Base-by-base conservation (phyloP, 92 coral and sea anemone species). In the Porites evermanni region DNA sequence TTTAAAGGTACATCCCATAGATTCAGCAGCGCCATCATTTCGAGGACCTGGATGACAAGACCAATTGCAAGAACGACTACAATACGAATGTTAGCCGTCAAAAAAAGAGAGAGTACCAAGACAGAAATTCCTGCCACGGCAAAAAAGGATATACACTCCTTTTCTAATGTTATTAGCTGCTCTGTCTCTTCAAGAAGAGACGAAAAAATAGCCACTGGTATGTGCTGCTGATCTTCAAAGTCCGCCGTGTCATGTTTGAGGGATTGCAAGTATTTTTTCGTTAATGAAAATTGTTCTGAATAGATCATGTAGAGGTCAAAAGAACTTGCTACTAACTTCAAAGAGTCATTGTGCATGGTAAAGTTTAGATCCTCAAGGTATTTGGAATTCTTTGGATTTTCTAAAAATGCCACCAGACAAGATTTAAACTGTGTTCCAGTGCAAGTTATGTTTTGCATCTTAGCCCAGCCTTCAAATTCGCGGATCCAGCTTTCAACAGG, bases 41-140 rank as follows among this genome's bases (percentile, higher is more conserved):
- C 91, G 67, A 90, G 85, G 77, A 90, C 86, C 61, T 80, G 87
- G 50, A 74, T 84, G 76, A 67, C 63, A 78, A 86, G 84, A 32
- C 93, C 93, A 70, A 54, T 75, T 29, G 67, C 47, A 6, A 90
- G 75, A 23, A 78, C 81, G 5, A 76, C 20, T 12, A 82, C 59
- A 47, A 61, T 70, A 12, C 87, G 79, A 53, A 82, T 83, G 67
- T 83, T 83, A 51, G 82, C 87, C 18, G 85, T 65, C 66, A 85
- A 86, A 20, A 90, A 13, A 7, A 72, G 58, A 54, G 82, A 53
- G 6, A 86, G 54, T 20, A 75, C n/a, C 51, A 78, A 38, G 63
- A 75, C 64, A 4, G 87, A 50, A 32, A 86, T 29, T 59, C 93
- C 90, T 9, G 86, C 82, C 0, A 53, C 51, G 20, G 20, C 6